phyloP scores from a whole-genome alignment of 2,113 vertebrate genomes.

The Eurystomus gularis region DNA sequence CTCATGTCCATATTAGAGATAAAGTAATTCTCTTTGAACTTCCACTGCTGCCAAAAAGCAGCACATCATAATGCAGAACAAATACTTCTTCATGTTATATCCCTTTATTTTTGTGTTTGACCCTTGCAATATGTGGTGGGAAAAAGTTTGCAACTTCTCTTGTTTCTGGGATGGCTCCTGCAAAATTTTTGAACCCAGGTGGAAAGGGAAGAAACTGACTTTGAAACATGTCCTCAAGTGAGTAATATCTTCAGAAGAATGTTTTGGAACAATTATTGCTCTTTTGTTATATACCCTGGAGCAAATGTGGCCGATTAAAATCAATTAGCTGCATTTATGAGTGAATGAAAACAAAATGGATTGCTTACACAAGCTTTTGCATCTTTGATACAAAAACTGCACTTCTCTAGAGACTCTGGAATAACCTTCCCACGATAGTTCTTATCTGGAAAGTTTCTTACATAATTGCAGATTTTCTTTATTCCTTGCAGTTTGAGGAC shows the following conservation, averaged over 20 bases:
- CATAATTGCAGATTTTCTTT: neutral
- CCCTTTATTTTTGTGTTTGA: conserved; percentile 15
- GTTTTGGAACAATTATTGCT: neutral
- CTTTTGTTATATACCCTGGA: neutral
- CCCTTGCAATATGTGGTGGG: neutral
- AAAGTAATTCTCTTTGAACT: conserved; percentile 62
- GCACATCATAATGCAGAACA: conserved; percentile 29
- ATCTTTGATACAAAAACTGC: neutral
- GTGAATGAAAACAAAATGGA: neutral
- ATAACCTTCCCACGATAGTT: neutral
- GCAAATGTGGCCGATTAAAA: neutral
- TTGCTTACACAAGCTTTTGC: neutral
- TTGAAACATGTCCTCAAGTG: neutral
- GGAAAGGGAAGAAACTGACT: neutral
- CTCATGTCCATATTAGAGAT: conserved; percentile 63
- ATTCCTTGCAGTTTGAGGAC: neutral
- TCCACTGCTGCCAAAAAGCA: conserved; percentile 41
- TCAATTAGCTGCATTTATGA: neutral
- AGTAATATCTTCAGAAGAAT: neutral
- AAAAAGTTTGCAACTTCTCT: neutral
- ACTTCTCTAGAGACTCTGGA: neutral
- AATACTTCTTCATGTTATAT: conserved; percentile 13
- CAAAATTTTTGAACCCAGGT: neutral
- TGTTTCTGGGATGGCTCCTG: neutral
- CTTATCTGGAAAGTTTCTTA: neutral